Conservation (phyloP, 2,113 vertebrate genomes). For the Physeter macrocephalus region DNA sequence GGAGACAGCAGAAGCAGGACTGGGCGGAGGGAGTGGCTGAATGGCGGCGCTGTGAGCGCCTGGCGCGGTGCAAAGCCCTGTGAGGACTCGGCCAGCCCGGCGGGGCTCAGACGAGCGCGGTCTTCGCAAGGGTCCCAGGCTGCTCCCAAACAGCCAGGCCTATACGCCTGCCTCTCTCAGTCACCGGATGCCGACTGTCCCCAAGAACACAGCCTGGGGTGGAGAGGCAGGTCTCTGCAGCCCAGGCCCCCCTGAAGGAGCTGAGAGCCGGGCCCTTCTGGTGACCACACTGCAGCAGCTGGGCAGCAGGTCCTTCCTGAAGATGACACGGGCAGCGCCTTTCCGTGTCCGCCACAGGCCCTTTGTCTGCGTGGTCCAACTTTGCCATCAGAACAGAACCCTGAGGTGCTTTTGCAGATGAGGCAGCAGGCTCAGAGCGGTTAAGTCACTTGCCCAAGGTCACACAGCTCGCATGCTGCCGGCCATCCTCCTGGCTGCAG, state of each 20-base stretch:
- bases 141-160: not conserved
- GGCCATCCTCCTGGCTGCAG: not conserved
- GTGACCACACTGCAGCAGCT: not conserved
- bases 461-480: not conserved
- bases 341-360: not conserved
- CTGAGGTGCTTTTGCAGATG: not conserved
- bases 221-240: not conserved
- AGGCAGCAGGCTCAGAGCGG: not conserved
- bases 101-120: rapidly evolving
- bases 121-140: rapidly evolving
- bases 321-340: not conserved
- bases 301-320: rapidly evolving
- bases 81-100: not conserved
- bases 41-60: rapidly evolving
- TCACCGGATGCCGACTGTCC: not conserved
- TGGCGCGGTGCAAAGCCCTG: no score
- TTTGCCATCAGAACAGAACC: not conserved
- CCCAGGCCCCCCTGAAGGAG: not conserved
- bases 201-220: not conserved
- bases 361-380: rapidly evolving
- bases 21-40: not conserved
- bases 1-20: not conserved
- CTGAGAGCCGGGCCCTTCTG: not conserved
- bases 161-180: not conserved
- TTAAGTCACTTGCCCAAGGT: not conserved